Evolutionary conservation across 2,797 vertebrate genomes (phyloP).

Genomic region (Smutsia temminckii): DNA sequence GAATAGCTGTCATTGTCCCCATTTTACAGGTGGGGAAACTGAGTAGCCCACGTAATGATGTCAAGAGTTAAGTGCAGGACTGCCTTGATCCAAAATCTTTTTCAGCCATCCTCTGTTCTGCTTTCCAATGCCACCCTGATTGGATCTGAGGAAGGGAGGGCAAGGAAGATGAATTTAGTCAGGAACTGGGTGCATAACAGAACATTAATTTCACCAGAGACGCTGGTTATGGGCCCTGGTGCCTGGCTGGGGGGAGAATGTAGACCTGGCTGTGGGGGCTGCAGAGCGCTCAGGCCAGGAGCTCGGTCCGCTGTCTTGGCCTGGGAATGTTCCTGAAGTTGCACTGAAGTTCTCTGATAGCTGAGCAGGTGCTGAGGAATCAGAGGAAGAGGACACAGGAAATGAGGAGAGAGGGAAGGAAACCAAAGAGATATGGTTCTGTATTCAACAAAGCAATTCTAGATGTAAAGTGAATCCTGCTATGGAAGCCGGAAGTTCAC

Average conservation of each 20-base stretch:
- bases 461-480: not conserved
- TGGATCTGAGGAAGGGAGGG: not conserved
- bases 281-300: fast-evolving
- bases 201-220: not conserved
- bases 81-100: not conserved
- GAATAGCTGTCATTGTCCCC: not conserved
- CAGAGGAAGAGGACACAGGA: slow-evolving; percentile 31
- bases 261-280: not conserved
- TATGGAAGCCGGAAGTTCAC: not conserved
- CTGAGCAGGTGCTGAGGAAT: not conserved
- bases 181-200: not conserved
- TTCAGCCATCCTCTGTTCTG: not conserved
- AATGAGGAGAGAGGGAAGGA: slow-evolving; percentile 36
- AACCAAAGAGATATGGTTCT: not conserved
- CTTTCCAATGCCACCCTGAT: not conserved
- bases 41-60: not conserved
- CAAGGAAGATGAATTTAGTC: not conserved
- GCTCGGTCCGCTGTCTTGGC: not conserved
- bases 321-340: not conserved
- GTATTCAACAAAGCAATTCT: not conserved
- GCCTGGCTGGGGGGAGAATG: not conserved
- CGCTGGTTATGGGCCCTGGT: not conserved
- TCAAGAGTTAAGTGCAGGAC: not conserved
- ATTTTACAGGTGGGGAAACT: not conserved
- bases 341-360: not conserved